Evolutionary conservation across 2,888 invertebrate genomes (phyloP), one percentile per base, ranked within the genome.

Genomic region (Odontothrips loti): DNA sequence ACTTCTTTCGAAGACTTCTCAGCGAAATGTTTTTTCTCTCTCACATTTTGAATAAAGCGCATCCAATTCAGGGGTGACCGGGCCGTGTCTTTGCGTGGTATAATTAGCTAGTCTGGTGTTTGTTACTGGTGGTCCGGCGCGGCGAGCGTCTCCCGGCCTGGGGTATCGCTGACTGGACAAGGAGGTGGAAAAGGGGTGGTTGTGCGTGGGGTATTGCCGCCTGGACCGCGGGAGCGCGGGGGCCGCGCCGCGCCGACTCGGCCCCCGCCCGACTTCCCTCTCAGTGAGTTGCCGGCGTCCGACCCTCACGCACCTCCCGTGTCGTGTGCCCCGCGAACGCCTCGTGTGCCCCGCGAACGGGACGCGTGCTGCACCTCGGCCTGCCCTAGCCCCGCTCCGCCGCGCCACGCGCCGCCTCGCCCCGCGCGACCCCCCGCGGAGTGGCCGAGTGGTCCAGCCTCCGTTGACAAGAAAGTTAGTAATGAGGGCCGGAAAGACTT

Each of bases 271-370:
- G 68, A 0, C 23, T 23, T 23, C 11, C 12, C 27, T 27, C 68
- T 27, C 68, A 75, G 68, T 75, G 68, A 23, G 68, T 27, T 27
- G 68, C 68, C 68, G 68, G 68, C 68, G 68, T 10, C 68, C 68
- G 68, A 75, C 68, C 68, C 68, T 75, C 27, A 23, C 68, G 68
- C 68, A 75, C 27, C 68, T 27, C 68, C 58, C n/a, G 68, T 23
- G 68, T 6, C 68, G 23, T 12, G 27, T 27, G 23, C 68, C 68
- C 68, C 27, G 27, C 68, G 3, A 9, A 75, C 23, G 68, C 68
- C 68, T 8, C 58, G 58, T 15, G 15, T 1, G 58, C 17, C 58
- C 51, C 1, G 6, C 68, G 68, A 23, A 23, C 23, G 23, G 2
- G n/a, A 20, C 68, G 68, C 68, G 68, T 68, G 68, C 23, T 68